Base-by-base conservation (phyloP, 2,888 invertebrate genomes). In the Ophioninae sp. region DNA sequence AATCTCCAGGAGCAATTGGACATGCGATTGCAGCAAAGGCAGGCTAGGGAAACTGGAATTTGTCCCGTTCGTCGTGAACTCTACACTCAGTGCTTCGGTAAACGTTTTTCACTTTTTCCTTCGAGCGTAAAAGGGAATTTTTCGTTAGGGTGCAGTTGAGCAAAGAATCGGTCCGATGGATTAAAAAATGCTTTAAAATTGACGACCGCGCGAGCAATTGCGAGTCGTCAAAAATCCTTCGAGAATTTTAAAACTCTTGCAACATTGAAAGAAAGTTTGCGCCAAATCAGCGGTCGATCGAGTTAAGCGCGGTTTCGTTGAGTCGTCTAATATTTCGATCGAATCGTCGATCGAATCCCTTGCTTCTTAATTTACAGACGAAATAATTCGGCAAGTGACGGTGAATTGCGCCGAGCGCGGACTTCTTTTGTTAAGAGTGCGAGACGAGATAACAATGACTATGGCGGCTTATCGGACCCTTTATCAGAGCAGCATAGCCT, bases 351-450 rank as follows among this genome's bases (percentile, higher is more conserved):
- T n/a, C n/a, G 20, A 0, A 7, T 20, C 67, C 59, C 39, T 68
- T 59, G 57, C n/a, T n/a, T n/a, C n/a, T n/a, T n/a, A 20, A 59
- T 56, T 87, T 82, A 20, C 69, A 95, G 96, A 98, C 93, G 98
- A 98, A 93, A 93, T 98, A 61, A 97, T 98, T 88, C 94, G 97
- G n/a, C 96, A 99, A 95, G 98, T 99, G 37, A 99, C 99, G 6
- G 97, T 99, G 68, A 99, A 98, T 92, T 99, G 99, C 91, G 97
- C 98, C 0, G 99, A 99, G 94, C 94, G 99, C 88, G 99, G 99
- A 3, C 94, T 99, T n/a, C 93, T 99, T 7, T 93, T 99, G 70
- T 93, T 99, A 75, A 95, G 99, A 88, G 97, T 99, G 6, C 95
- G 99, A 30, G 99, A 99, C 92, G 99, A 99, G 94, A 96, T 99